A percentile compares a stretch with the other conserved stretches of the same genome.
These are phyloP conservation scores for Lophotis ruficrista DNA, from an alignment of 2,113 vertebrate species.

Conservation along the genomic window DNA sequence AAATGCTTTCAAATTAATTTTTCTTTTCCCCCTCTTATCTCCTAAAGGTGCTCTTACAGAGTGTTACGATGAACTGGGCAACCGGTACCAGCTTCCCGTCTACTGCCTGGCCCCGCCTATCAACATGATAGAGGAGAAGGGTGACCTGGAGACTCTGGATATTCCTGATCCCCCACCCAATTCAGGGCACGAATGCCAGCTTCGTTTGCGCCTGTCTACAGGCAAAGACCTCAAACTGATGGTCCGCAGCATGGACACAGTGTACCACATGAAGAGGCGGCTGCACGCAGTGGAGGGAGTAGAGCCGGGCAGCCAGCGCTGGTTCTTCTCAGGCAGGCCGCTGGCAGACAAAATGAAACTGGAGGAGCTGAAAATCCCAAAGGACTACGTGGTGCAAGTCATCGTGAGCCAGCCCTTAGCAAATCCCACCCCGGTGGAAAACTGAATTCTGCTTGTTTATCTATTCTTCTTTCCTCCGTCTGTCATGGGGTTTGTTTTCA, in stretches of 20 bases:
- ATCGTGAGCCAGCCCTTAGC: slow-evolving; percentile 93
- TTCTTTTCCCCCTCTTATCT: neutral
- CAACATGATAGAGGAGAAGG: slow-evolving; percentile 98
- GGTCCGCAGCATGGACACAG: slow-evolving; percentile 91
- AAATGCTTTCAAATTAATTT: neutral
- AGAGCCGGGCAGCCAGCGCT: slow-evolving; percentile 86
- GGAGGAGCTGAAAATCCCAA: slow-evolving; percentile 97
- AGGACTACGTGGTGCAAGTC: slow-evolving; percentile 98
- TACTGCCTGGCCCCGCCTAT: slow-evolving; percentile 95
- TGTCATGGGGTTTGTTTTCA: slow-evolving; percentile 66
- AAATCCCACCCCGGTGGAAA: slow-evolving; percentile 86
- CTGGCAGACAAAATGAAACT: slow-evolving; percentile 95
- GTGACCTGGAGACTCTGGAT: slow-evolving; percentile 85
- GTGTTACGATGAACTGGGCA: slow-evolving; percentile 98
- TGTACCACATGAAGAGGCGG: slow-evolving; percentile 95
- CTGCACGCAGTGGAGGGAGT: slow-evolving; percentile 89
- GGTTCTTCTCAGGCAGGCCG: slow-evolving; percentile 97
- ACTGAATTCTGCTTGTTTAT: slow-evolving; percentile 71
- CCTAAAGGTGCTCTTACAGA: slow-evolving; percentile 91
- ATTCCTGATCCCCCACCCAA: slow-evolving; percentile 81
- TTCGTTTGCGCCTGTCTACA: slow-evolving; percentile 93
- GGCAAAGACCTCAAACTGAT: slow-evolving; percentile 91
- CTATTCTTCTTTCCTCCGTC: slow-evolving; percentile 24
- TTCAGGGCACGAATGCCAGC: slow-evolving; percentile 90
- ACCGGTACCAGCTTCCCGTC: slow-evolving; percentile 96